Conservation (phyloP, 2,113 vertebrate genomes). For the Gallinago undulata region DNA sequence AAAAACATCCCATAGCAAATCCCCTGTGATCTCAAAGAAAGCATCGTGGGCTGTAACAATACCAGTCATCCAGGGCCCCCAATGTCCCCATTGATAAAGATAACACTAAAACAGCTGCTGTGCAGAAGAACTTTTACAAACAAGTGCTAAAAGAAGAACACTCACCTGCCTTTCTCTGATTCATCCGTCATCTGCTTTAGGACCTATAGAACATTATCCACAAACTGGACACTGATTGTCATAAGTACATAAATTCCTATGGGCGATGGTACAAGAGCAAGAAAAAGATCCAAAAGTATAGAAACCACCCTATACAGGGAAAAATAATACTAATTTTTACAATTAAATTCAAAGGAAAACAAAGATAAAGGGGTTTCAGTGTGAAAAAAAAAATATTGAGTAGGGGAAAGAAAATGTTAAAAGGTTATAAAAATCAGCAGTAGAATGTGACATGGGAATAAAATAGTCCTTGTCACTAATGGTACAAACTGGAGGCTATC, state of each 20-base stretch:
- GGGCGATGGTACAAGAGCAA: not conserved
- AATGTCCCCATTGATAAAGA: not conserved
- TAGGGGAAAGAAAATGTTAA: not conserved
- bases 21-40: not conserved
- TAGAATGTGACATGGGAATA: not conserved
- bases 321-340: not conserved
- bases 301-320: not conserved
- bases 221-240: not conserved
- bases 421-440: not conserved
- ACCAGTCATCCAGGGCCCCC: not conserved
- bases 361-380: not conserved
- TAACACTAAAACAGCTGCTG: not conserved
- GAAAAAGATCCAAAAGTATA: not conserved
- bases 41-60: not conserved
- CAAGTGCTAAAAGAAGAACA: not conserved
- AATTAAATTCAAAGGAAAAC: not conserved
- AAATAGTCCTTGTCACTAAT: not conserved
- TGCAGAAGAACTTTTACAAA: not conserved
- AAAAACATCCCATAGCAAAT: not conserved
- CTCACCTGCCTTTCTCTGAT: not conserved
- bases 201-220: no score
- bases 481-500: not conserved
- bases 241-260: not conserved
- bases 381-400: not conserved
- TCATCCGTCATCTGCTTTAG: not conserved